Conservation (phyloP, 2,888 invertebrate genomes). For the Drosophila subquinaria region DNA sequence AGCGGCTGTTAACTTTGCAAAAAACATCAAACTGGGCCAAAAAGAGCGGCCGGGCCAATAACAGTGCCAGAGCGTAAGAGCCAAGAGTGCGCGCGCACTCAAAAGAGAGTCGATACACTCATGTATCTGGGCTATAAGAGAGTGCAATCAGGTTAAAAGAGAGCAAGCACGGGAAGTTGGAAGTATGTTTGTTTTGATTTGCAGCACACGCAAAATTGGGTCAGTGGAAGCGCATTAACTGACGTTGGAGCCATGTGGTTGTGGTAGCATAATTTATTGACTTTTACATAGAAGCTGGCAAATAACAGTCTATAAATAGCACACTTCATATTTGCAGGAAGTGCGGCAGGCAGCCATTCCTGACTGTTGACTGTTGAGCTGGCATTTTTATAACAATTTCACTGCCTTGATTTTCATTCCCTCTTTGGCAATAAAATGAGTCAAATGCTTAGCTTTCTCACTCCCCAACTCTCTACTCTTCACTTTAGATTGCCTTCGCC, state of each 20-base stretch:
- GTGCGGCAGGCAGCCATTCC: constrained; percentile 2
- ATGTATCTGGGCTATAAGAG: constrained; percentile 26
- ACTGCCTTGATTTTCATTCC: neutral
- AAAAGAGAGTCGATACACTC: constrained; percentile 13
- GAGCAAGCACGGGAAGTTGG: constrained; percentile 17
- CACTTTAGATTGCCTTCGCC: no score
- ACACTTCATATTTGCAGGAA: constrained; percentile 29
- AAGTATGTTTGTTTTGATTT: constrained; percentile 71
- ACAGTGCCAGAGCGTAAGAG: constrained; percentile 48
- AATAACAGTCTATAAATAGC: constrained; percentile 63
- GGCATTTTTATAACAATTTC: constrained; percentile 1
- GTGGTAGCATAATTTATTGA: constrained; percentile 74
- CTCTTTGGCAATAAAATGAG: constrained; percentile 28
- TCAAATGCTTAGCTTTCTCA: constrained; percentile 25
- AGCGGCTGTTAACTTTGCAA: constrained; percentile 56
- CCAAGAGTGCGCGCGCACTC: constrained; percentile 46
- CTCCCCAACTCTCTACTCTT: neutral
- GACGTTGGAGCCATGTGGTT: constrained; percentile 10
- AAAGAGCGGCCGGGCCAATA: constrained; percentile 62
- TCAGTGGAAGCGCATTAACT: constrained; percentile 70
- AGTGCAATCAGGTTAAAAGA: constrained; percentile 24
- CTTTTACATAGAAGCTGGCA: constrained; percentile 38
- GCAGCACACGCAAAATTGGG: constrained; percentile 56
- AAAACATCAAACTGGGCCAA: constrained; percentile 59
- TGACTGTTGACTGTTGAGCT: constrained; percentile 7